Percentiles rank a stretch among this genome's conserved stretches.
phyloP scores from a whole-genome alignment of 2,888 invertebrate species.

The Metacarcinus magister region DNA sequence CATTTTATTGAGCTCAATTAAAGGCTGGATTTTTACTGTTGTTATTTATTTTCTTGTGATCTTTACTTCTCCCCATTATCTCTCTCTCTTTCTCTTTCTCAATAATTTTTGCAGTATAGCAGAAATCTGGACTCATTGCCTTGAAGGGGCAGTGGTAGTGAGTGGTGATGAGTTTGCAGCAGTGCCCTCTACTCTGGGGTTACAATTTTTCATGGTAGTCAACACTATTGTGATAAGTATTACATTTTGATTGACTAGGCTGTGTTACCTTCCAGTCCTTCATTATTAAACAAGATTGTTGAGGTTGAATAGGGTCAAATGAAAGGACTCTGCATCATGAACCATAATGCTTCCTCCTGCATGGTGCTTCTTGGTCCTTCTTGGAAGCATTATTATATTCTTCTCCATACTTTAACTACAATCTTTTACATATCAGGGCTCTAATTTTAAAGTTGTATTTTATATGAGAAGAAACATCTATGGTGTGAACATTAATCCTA shows the following conservation, averaged over 20 bases:
- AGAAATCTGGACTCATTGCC: background rate
- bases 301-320: background rate
- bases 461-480: background rate
- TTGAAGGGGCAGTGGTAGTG: background rate
- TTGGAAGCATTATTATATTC: background rate
- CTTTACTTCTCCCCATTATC: background rate
- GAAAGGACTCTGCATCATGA: background rate
- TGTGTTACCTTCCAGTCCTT: background rate
- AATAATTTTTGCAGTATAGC: too few species aligned
- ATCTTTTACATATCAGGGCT: background rate
- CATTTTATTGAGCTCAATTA: background rate
- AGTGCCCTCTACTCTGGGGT: background rate
- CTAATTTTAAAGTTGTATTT: background rate
- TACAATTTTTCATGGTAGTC: background rate
- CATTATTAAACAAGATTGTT: background rate
- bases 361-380: too few species aligned
- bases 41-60: background rate
- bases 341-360: background rate
- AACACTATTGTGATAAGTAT: background rate
- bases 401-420: background rate
- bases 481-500: background rate
- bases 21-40: background rate
- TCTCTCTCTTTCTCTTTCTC: background rate
- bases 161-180: background rate
- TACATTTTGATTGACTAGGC: background rate